A percentile compares a stretch with the other conserved stretches of the same genome.
Evolutionary conservation across 2,797 vertebrate genomes (phyloP).

Genomic region (Lacerta bilineata): DNA sequence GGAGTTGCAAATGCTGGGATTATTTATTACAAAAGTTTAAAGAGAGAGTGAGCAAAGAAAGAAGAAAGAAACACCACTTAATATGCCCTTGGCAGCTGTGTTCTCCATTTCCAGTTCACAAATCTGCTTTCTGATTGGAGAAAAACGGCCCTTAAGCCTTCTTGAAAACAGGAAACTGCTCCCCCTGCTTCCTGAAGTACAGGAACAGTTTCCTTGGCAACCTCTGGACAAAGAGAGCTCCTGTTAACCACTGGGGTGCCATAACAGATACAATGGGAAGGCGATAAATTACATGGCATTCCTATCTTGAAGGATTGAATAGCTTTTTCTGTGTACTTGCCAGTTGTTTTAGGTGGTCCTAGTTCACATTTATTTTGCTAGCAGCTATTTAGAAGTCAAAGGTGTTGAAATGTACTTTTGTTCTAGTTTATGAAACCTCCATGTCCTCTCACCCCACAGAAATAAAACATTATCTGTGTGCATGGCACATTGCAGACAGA

Average conservation of each 20-base stretch:
- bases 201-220: constrained; percentile 95
- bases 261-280: constrained; percentile 37
- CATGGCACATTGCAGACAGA: neutral
- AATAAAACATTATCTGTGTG: neutral
- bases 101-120: constrained; percentile 87
- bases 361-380: constrained; percentile 22
- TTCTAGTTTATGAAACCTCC: neutral
- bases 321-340: constrained; percentile 8
- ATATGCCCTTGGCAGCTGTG: constrained; percentile 77
- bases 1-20: neutral
- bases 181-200: constrained; percentile 96
- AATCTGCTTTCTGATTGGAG: constrained; percentile 91
- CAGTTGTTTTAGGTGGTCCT: neutral
- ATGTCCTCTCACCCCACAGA: neutral
- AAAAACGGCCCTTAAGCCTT: constrained; percentile 90
- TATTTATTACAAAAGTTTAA: constrained; percentile 38
- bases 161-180: constrained; percentile 98
- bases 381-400: constrained; percentile 39
- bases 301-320: constrained; percentile 34
- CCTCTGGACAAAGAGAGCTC: constrained; percentile 87
- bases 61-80: constrained; percentile 14
- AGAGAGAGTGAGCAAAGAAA: constrained; percentile 28
- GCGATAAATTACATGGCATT: constrained; percentile 41
- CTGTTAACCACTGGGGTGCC: constrained; percentile 86
- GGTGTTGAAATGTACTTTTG: neutral